Base-by-base conservation (phyloP, 2,113 vertebrate species). In the Setophaga petechia region DNA sequence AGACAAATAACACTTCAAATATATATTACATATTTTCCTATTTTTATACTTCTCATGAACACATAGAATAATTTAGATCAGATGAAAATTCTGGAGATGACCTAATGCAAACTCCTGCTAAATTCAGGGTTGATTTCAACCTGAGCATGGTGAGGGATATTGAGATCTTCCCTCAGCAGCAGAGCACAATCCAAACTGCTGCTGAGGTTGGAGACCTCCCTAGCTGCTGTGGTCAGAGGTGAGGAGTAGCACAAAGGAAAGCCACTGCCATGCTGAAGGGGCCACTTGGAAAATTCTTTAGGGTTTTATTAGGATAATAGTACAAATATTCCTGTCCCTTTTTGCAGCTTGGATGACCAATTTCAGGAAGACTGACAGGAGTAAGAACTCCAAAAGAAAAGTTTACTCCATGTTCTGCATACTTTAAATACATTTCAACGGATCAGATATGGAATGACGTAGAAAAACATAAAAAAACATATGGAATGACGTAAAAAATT, bases 221-320 rank as follows among this genome's bases (percentile, higher is more conserved):
- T n/a, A 59, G 30, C 12, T 74, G n/a, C 47, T 33, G 13, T 58
- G 62, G 25, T 37, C 49, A 62, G 77, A 78, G n/a, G 20, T 2
- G 12, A 78, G 35, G 35, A 78, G 54, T 4, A 63, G 78, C 10
- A n/a, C 27, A 37, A 59, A 51, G 46, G 19, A 37, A 7, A 91
- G 35, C 6, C 44, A 65, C 30, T 0, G 0, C n/a, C 7, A 1
- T 0, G 6, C 41, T 31, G 41, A 61, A 87, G 28, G 37, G 46
- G 44, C 5, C 28, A 68, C 22, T 46, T 47, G 5, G 28, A n/a
- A 95, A 91, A 73, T 17, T 47, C 28, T 58, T 73, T 15, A 66
- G 33, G 10, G 14, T 85, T 75, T 82, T 39, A 79, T 61, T n/a
- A 61, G 49, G 22, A 46, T 24, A 90, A 54, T 3, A 43, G 14